phyloP scores from a whole-genome alignment of 2,888 invertebrate genomes.

The Hypena proboscidalis region DNA sequence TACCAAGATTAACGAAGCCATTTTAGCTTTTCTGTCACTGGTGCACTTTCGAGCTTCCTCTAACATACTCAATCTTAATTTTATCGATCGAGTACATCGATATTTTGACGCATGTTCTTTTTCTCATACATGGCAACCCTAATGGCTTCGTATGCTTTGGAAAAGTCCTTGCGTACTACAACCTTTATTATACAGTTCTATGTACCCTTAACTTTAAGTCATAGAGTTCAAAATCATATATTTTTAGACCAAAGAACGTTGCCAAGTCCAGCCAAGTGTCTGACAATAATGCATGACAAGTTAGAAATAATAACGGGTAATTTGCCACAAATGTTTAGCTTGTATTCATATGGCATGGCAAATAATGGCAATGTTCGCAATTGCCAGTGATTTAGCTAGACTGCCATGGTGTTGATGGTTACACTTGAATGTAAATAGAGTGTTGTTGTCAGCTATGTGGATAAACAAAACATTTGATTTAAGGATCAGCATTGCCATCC shows the following conservation, averaged over 20 bases:
- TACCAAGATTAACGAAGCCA: too few species aligned
- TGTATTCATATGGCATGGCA: constrained; percentile 33
- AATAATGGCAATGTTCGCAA: constrained; percentile 32
- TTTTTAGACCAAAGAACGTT: not conserved
- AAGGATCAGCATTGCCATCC: too few species aligned
- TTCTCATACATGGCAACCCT: constrained; percentile 5
- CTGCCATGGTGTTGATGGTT: too few species aligned
- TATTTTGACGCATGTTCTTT: too few species aligned
- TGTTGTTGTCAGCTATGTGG: not conserved
- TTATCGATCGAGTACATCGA: too few species aligned
- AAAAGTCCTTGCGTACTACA: constrained; percentile 59
- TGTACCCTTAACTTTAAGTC: constrained; percentile 8
- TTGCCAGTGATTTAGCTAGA: constrained; percentile 32
- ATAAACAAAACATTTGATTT: constrained; percentile 1
- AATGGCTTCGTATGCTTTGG: constrained; percentile 51
- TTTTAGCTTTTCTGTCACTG: too few species aligned
- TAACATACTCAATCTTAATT: too few species aligned
- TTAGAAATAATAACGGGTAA: constrained; percentile 46
- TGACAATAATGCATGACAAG: constrained; percentile 44
- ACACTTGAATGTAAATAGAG: constrained; percentile 14
- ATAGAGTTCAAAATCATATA: constrained; percentile 23
- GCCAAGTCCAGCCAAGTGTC: constrained; percentile 8
- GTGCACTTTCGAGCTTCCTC: too few species aligned
- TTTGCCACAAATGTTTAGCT: constrained; percentile 40
- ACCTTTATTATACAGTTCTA: constrained; percentile 14